These are phyloP conservation scores for Psittacula derbiana DNA, from an alignment of 2,797 vertebrate genomes.

Conservation along the genomic window DNA sequence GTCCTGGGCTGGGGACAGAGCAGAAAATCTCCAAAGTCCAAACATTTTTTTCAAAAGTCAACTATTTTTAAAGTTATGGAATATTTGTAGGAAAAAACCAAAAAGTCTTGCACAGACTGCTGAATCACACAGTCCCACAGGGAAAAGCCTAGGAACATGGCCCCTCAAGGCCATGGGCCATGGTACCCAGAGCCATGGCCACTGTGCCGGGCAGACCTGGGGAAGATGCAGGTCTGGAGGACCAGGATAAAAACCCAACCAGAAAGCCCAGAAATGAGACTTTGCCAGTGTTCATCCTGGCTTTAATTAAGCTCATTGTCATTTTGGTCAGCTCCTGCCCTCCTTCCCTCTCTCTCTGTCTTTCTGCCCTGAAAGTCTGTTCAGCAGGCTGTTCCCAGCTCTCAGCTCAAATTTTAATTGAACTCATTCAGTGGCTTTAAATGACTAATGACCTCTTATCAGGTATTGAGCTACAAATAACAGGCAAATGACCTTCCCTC, in stretches of 20 bases:
- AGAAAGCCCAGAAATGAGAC: not conserved
- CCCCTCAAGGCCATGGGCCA: rapidly evolving
- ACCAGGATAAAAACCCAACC: not conserved
- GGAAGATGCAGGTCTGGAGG: not conserved
- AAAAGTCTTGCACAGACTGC: not conserved
- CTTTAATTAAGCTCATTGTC: slow-evolving; percentile 70
- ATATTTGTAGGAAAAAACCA: not conserved
- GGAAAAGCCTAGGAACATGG: not conserved
- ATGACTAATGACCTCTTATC: slow-evolving; percentile 69
- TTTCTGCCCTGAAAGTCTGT: slow-evolving; percentile 56
- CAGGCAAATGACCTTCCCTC: slow-evolving; percentile 7
- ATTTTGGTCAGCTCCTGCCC: slow-evolving; percentile 52
- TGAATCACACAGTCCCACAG: not conserved
- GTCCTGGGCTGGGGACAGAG: not conserved
- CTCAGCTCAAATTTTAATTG: slow-evolving; percentile 74
- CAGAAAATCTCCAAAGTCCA: not conserved
- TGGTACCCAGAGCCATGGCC: not conserved
- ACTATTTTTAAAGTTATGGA: not conserved
- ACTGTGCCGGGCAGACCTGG: not conserved
- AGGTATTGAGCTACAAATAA: slow-evolving; percentile 53
- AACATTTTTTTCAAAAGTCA: not conserved
- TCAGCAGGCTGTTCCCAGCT: slow-evolving; percentile 41
- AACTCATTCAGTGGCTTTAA: slow-evolving; percentile 63
- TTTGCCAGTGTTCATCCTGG: not conserved
- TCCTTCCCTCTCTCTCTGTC: not conserved